These are phyloP conservation scores for Diabrotica virgifera DNA, from an alignment of 1,140 invertebrate species.

Conservation along the genomic window DNA sequence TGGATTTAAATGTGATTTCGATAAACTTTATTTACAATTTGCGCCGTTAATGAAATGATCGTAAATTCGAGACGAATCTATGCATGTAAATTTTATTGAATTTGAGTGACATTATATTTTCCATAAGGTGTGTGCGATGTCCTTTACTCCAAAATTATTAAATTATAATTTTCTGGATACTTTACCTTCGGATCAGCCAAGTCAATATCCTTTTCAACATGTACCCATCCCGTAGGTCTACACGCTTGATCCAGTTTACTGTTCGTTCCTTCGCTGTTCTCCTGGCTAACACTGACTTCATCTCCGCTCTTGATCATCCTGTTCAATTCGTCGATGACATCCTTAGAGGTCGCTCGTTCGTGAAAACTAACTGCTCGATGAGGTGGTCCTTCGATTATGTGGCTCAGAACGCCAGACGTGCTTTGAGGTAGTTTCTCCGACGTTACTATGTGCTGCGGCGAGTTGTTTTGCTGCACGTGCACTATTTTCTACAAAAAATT, in stretches of 20 bases:
- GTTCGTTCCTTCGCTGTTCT: constrained; percentile 38
- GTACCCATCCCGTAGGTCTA: constrained; percentile 72
- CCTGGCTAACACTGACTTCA: constrained; percentile 37
- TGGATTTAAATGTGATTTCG: too few species aligned
- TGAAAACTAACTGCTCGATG: constrained; percentile 61
- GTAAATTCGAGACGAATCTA: too few species aligned
- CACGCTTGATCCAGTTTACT: constrained; percentile 59
- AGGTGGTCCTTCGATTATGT: constrained; percentile 50
- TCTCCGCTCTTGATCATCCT: constrained; percentile 66
- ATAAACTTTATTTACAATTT: too few species aligned
- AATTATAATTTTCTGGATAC: too few species aligned
- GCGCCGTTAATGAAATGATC: too few species aligned
- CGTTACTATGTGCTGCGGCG: constrained; percentile 39
- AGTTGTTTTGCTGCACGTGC: constrained; percentile 30
- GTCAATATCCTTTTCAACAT: constrained; percentile 72
- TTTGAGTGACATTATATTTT: too few species aligned
- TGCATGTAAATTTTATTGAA: too few species aligned
- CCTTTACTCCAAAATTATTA: too few species aligned
- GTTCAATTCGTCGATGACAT: constrained; percentile 73
- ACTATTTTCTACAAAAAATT: constrained; percentile 34
- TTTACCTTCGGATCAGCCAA: constrained; percentile 74
- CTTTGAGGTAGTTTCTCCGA: constrained; percentile 41
- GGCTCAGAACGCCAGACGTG: constrained; percentile 43
- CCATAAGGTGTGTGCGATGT: too few species aligned
- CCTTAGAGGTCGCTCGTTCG: constrained; percentile 68